phyloP scores from a whole-genome alignment of 2,797 vertebrate species.

The Trichosurus vulpecula region DNA sequence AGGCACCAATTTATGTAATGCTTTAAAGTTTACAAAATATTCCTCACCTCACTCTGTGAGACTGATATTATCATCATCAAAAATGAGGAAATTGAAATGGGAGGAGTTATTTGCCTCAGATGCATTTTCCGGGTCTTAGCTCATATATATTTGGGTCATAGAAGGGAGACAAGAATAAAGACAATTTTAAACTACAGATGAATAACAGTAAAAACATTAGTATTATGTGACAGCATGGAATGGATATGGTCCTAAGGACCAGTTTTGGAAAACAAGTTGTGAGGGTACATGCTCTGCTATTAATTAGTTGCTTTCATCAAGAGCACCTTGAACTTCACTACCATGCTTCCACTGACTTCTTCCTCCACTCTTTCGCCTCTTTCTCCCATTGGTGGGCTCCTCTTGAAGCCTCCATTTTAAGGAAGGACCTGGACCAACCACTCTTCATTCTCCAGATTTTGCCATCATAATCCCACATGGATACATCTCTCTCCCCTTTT shows the following conservation, averaged over 20 bases:
- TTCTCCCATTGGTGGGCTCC: too few relatives aligned
- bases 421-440: too few relatives aligned
- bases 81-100: not conserved
- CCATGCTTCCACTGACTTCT: too few relatives aligned
- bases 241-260: not conserved
- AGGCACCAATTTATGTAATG: not conserved
- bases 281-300: not conserved
- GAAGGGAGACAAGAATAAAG: not conserved
- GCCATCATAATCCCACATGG: too few relatives aligned
- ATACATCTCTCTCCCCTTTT: too few relatives aligned
- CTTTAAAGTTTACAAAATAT: not conserved
- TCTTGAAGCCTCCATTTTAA: too few relatives aligned
- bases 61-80: not conserved
- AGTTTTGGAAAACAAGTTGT: not conserved
- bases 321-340: too few relatives aligned
- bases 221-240: not conserved
- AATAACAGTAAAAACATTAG: not conserved
- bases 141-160: not conserved
- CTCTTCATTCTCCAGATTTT: too few relatives aligned
- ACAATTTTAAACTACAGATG: not conserved
- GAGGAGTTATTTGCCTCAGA: not conserved
- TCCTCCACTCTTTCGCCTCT: too few relatives aligned
- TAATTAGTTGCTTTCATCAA: not conserved
- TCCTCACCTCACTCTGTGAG: not conserved
- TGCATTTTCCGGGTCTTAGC: not conserved